These are phyloP conservation scores for Andrena bucephala DNA, from an alignment of 2,888 invertebrate genomes.

Conservation along the genomic window DNA sequence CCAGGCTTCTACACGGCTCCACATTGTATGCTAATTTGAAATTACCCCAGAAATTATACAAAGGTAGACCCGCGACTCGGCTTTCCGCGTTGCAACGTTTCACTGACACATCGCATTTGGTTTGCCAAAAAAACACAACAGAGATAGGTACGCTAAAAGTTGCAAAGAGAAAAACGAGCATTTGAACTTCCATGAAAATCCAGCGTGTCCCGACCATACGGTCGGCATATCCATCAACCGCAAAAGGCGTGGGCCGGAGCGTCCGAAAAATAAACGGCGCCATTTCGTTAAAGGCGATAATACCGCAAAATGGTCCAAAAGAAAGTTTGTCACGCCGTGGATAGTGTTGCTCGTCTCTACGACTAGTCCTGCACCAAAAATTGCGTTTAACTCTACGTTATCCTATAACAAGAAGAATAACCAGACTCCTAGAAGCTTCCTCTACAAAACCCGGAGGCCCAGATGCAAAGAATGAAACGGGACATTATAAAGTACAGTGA, in stretches of 20 bases:
- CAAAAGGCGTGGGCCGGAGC: conserved; percentile 34
- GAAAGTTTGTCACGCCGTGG: conserved; percentile 16
- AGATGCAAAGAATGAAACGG: too few species aligned
- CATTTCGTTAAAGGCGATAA: conserved; percentile 20
- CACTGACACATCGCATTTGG: not conserved
- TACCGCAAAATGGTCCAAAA: conserved; percentile 20
- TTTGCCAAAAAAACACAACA: not conserved
- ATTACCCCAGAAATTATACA: conserved; percentile 30
- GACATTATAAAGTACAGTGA: too few species aligned
- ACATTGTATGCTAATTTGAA: not conserved
- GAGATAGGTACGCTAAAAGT: conserved; percentile 36
- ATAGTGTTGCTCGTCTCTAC: not conserved
- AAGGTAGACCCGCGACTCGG: not conserved
- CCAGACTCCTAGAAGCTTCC: not conserved
- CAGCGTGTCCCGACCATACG: conserved; percentile 48
- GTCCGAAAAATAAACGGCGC: conserved; percentile 50
- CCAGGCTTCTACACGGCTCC: not conserved
- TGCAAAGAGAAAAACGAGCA: conserved; percentile 44
- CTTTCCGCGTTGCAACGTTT: conserved; percentile 24
- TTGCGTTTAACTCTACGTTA: not conserved
- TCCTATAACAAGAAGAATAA: not conserved
- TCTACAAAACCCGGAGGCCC: too few species aligned
- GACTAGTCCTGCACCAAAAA: not conserved
- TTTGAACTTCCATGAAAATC: conserved; percentile 58
- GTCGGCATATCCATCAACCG: conserved; percentile 48